Evolutionary conservation across 1,140 invertebrate genomes (phyloP), one percentile per base, ranked within the genome.

Genomic region (Hyposmocoma kahamanoa): DNA sequence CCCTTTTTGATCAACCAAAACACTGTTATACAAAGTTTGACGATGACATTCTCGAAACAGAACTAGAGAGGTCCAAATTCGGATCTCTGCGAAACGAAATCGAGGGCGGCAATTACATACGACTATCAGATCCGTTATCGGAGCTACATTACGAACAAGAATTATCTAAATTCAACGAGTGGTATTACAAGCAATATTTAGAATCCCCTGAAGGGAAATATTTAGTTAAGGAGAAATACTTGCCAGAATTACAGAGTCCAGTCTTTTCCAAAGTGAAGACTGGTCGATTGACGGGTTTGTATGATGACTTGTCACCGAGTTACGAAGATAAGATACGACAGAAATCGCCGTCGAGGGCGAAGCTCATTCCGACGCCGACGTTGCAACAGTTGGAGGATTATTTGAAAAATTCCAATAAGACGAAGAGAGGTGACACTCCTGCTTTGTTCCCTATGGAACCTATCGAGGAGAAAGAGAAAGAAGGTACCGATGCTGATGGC

Each of bases 381-480:
- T 56, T 87, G 32, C 84, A 87, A 44, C 85, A 87, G 50, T 59
- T 87, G 11, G 84, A 85, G 24, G 82, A 87, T 47, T 84, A 87
- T 52, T 65, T 86, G 34, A 59, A 67, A 17, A 58, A 74, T 18
- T 77, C 76, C 3, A 70, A 63, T 26, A 67, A 72, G 41, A 74
- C 72, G 0, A 55, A 64, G 22, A 49, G 79, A 17, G 71, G 63
- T 9, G 80, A 84, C 24, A 85, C 79, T 3, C 82, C 82, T 0
- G 87, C 88, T n/a, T 43, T 89, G 9, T 87, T 86, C 65, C 87
- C 86, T 1, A 82, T 85, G 78, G 80, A 67, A 63, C 83, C 56
- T 60, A 87, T 67, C 74, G 75, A 65, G 62, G 85, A 78, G 78
- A 84, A 77, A 42, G 80, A 72, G 18, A n/a, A n/a, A n/a, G 66